Evolutionary conservation across 1,140 invertebrate species (phyloP).

Genomic region (Apis dorsata): DNA sequence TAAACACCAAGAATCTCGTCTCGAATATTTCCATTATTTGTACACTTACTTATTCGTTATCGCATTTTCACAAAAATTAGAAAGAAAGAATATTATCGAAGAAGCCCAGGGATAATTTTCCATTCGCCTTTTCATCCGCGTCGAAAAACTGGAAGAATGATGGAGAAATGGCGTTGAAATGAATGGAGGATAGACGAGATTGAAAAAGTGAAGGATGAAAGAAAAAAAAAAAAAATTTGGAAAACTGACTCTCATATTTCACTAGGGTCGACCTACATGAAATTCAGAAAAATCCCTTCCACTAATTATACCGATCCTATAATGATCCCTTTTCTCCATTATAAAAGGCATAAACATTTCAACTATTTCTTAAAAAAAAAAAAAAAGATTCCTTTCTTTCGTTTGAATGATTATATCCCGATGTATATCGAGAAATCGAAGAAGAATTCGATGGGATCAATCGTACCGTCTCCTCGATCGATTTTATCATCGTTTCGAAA

Average conservation of each 20-base stretch:
- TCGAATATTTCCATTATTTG: background rate
- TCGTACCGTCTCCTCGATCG: background rate
- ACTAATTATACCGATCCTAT: background rate
- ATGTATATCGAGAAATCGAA: background rate
- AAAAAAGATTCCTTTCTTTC: background rate
- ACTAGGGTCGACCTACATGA: background rate
- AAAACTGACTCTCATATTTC: background rate
- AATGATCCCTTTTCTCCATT: background rate
- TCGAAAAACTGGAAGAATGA: background rate
- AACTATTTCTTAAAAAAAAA: background rate
- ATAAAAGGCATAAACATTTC: background rate
- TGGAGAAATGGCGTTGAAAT: background rate
- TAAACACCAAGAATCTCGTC: background rate
- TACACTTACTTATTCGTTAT: background rate
- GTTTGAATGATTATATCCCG: constrained; percentile 19
- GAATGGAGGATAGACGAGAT: background rate
- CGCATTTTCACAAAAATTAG: background rate
- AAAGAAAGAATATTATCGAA: background rate
- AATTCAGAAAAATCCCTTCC: background rate
- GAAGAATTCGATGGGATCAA: background rate
- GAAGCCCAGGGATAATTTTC: background rate
- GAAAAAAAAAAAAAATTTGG: background rate
- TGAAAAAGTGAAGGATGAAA: background rate
- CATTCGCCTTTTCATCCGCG: background rate
- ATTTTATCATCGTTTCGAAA: constrained; percentile 32